Conservation (phyloP, 1,140 invertebrate genomes). For the Saccostrea glomerata region DNA sequence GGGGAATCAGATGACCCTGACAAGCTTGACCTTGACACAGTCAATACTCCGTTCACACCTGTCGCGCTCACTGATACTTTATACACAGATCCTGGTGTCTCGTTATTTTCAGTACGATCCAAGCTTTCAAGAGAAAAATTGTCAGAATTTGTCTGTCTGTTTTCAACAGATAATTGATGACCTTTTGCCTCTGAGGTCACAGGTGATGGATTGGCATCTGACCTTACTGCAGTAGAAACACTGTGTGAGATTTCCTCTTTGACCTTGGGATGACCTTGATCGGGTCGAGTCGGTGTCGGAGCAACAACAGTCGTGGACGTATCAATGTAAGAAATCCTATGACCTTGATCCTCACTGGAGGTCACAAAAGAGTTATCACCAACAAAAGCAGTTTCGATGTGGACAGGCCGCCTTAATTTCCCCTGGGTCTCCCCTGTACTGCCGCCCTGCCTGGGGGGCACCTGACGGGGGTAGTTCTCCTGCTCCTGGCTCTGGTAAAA, state of each 20-base stretch:
- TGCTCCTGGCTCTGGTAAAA: conserved; percentile 45
- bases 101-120: not conserved
- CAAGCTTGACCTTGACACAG: conserved; percentile 50
- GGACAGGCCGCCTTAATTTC: conserved; percentile 52
- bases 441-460: not conserved
- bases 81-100: not conserved
- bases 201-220: not conserved
- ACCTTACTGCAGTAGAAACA: not conserved
- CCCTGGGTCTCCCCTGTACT: conserved; percentile 1
- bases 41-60: not conserved
- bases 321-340: conserved; percentile 15
- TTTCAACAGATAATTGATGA: not conserved
- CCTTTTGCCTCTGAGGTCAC: not conserved
- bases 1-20: conserved; percentile 69
- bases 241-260: not conserved
- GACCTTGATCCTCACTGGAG: not conserved
- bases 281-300: conserved; percentile 58
- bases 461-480: conserved; percentile 11
- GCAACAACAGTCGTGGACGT: conserved; percentile 53
- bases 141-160: not conserved
- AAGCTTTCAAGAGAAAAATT: not conserved
- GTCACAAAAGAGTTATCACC: conserved; percentile 51
- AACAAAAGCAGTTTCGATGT: conserved; percentile 68
- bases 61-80: conserved; percentile 6
- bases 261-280: conserved; percentile 41